A percentile compares a stretch with the other conserved stretches of the same genome.
phyloP scores from a whole-genome alignment of 2,888 invertebrate genomes.

The Drosophila nr. perissopoda region DNA sequence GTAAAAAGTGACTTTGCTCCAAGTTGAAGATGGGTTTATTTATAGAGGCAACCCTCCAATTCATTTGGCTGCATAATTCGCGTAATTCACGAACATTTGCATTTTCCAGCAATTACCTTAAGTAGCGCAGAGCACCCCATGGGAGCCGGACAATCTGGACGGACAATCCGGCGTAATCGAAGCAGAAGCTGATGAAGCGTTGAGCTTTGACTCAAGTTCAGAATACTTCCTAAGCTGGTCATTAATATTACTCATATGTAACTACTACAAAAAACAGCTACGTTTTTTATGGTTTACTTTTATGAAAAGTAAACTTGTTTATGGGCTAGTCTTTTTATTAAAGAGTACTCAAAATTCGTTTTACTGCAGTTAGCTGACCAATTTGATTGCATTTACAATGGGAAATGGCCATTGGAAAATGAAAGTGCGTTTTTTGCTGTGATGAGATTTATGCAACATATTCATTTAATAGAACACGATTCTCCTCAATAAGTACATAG shows the following conservation, averaged over 20 bases:
- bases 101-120: conserved; percentile 71
- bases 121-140: conserved; percentile 62
- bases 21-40: conserved; percentile 27
- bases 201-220: background rate
- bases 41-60: conserved; percentile 43
- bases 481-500: background rate
- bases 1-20: conserved; percentile 10
- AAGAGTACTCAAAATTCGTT: background rate
- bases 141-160: conserved; percentile 29
- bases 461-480: background rate
- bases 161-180: background rate
- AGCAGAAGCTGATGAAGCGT: background rate
- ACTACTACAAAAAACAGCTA: background rate
- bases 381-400: background rate
- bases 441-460: background rate
- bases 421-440: background rate
- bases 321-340: background rate
- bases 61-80: conserved; percentile 49
- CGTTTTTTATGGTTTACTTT: background rate
- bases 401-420: conserved; percentile 1
- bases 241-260: background rate
- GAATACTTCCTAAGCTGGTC: too few relatives aligned
- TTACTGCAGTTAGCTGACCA: background rate
- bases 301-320: background rate
- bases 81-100: conserved; percentile 70